phyloP scores from a whole-genome alignment of 1,140 invertebrate genomes.

The Zeugodacus cucurbitae region DNA sequence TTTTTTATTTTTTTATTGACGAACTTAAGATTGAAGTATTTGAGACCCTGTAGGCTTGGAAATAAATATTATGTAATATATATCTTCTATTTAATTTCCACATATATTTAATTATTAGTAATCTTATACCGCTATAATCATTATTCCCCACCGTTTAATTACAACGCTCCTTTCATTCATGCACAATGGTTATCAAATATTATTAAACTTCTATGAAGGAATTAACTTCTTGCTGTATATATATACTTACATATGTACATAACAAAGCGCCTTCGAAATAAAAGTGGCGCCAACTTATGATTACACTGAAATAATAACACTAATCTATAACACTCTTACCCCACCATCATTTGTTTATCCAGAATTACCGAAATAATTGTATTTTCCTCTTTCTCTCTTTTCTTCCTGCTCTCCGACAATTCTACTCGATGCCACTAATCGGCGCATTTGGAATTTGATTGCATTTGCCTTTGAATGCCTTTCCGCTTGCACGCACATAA shows the following conservation, averaged over 20 bases:
- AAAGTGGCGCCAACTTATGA: not conserved
- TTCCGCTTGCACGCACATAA: not conserved
- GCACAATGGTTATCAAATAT: not conserved
- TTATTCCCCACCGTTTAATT: too few relatives aligned
- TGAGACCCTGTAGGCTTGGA: too few relatives aligned
- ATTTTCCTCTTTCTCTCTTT: not conserved
- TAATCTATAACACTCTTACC: not conserved
- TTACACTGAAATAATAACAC: not conserved
- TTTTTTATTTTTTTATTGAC: too few relatives aligned
- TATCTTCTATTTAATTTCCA: too few relatives aligned
- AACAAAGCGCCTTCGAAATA: not conserved
- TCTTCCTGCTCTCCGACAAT: not conserved
- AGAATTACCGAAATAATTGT: not conserved
- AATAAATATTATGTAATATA: too few relatives aligned
- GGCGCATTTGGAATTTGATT: constrained; percentile 22
- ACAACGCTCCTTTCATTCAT: too few relatives aligned
- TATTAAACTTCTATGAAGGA: not conserved
- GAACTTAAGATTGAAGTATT: too few relatives aligned
- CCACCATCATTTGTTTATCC: not conserved
- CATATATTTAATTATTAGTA: too few relatives aligned
- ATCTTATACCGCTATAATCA: too few relatives aligned
- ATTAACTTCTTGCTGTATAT: not conserved
- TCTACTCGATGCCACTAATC: not conserved
- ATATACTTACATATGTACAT: not conserved
- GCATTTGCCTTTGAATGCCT: not conserved